phyloP scores from a whole-genome alignment of 2,888 invertebrate species.

The Conus canariensis region DNA sequence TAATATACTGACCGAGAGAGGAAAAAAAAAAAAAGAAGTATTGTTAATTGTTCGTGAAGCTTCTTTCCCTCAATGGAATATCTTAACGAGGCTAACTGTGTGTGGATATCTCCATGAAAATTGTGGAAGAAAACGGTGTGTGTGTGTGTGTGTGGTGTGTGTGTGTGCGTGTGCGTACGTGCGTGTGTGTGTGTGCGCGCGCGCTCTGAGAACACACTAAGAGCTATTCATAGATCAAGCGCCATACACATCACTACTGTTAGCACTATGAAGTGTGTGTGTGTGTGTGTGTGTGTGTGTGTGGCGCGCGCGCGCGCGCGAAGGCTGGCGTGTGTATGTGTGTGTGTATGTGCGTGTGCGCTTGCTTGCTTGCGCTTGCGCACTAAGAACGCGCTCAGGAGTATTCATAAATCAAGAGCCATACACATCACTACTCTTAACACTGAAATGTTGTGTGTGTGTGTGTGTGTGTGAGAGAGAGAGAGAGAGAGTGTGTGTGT shows the following conservation, averaged over 20 bases:
- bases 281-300: not conserved
- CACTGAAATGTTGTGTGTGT: not conserved
- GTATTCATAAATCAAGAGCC: not conserved
- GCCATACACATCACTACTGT: too few relatives aligned
- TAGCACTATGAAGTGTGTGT: not conserved
- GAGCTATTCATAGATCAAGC: too few relatives aligned
- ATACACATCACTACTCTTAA: not conserved
- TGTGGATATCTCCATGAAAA: too few relatives aligned
- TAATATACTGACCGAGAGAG: too few relatives aligned
- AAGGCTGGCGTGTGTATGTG: not conserved
- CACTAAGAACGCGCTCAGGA: not conserved
- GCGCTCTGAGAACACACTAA: not conserved
- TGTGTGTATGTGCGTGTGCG: constrained; percentile 2
- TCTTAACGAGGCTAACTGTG: too few relatives aligned
- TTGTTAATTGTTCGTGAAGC: too few relatives aligned
- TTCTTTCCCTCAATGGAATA: too few relatives aligned
- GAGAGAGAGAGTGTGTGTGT: not conserved
- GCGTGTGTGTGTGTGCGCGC: not conserved
- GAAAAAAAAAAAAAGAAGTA: too few relatives aligned
- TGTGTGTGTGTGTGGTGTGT: constrained; percentile 2
- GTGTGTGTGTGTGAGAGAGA: not conserved
- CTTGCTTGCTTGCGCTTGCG: not conserved
- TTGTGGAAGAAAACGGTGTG: not conserved
- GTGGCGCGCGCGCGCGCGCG: too few relatives aligned
- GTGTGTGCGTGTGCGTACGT: not conserved